Conservation (phyloP, 2,113 vertebrate genomes). For the Ancistrus triradiatus region DNA sequence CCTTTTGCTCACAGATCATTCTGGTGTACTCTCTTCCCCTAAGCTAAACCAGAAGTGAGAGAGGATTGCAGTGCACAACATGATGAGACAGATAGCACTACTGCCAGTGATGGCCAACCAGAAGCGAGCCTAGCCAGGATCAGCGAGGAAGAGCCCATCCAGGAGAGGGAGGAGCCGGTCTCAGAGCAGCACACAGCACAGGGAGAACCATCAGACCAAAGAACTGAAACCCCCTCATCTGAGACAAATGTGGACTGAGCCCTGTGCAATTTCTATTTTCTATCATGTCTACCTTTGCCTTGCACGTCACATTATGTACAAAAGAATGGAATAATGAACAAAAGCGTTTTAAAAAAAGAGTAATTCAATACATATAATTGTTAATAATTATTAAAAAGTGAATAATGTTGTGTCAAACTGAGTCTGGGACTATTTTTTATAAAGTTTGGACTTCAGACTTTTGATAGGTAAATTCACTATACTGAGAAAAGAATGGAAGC, state of each 20-base stretch:
- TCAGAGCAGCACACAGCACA: conserved; percentile 57
- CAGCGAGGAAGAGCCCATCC: conserved; percentile 42
- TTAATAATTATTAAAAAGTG: conserved; percentile 68
- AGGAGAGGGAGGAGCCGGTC: conserved; percentile 41
- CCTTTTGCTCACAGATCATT: no score
- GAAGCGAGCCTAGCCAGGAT: conserved; percentile 32
- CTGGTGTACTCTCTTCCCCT: background rate
- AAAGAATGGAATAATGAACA: conserved; percentile 58
- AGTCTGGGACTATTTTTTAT: conserved; percentile 13
- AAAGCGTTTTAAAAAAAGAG: conserved; percentile 53
- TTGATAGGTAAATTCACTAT: no score
- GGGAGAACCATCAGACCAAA: conserved; percentile 65
- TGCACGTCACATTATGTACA: conserved; percentile 73
- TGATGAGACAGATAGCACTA: conserved; percentile 28
- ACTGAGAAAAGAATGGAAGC: no score
- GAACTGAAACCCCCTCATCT: conserved; percentile 63
- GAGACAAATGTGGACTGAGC: conserved; percentile 55
- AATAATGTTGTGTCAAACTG: conserved; percentile 59
- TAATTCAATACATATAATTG: conserved; percentile 68
- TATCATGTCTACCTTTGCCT: conserved; percentile 68
- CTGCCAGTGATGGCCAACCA: conserved; percentile 35
- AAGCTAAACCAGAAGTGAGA: conserved; percentile 38
- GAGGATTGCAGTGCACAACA: conserved; percentile 19
- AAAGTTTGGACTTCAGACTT: no score
- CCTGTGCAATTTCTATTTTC: conserved; percentile 63